These are phyloP conservation scores for Gopherus evgoodei DNA, from an alignment of 2,113 vertebrate genomes.

Conservation along the genomic window DNA sequence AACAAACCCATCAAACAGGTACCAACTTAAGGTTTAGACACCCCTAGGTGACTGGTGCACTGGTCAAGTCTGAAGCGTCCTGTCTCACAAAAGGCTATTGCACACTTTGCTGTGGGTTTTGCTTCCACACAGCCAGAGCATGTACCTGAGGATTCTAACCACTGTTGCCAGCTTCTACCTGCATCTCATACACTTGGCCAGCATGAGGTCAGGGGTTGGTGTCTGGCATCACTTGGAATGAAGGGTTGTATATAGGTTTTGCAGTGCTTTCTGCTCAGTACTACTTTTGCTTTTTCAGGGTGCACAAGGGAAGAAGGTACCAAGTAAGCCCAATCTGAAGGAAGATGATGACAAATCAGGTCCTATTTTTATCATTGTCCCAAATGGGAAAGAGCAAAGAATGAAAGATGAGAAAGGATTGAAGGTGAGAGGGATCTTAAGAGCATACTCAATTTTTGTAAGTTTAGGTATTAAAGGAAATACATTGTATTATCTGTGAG, in stretches of 20 bases:
- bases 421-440: slow-evolving; percentile 83
- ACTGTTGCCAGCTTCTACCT: slow-evolving; percentile 52
- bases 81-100: slow-evolving; percentile 42
- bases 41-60: slow-evolving; percentile 45
- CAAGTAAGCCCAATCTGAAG: slow-evolving; percentile 86
- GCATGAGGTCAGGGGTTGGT: slow-evolving; percentile 51
- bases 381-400: slow-evolving; percentile 95
- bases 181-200: neutral
- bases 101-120: neutral
- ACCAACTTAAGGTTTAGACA: neutral
- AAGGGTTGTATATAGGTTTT: neutral
- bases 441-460: neutral
- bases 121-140: slow-evolving; percentile 61
- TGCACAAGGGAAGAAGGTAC: slow-evolving; percentile 88
- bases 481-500: neutral
- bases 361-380: slow-evolving; percentile 91
- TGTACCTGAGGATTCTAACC: slow-evolving; percentile 47
- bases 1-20: slow-evolving; percentile 82
- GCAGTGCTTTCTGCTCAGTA: neutral
- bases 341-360: slow-evolving; percentile 96
- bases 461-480: neutral
- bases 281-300: slow-evolving; percentile 74
- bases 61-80: neutral
- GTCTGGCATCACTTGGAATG: neutral
- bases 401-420: slow-evolving; percentile 95